Base-by-base conservation (phyloP, 1,140 invertebrate genomes). In the Aphaenogaster floridana region DNA sequence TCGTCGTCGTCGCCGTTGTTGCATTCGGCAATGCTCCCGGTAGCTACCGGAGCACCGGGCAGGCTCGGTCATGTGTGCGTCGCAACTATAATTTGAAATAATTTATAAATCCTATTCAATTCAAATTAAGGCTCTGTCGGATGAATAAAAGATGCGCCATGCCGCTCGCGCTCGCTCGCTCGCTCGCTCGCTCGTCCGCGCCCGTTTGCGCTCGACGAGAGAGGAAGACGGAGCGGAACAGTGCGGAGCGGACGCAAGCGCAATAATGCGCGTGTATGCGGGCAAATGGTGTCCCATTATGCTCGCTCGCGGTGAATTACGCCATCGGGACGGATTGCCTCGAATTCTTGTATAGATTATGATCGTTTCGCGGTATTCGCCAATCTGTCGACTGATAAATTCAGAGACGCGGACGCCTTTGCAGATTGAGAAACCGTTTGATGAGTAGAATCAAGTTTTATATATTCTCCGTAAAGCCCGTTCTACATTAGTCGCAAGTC, bases 21-120 rank as follows among this genome's bases (percentile, higher is more conserved):
- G 64, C 64, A 3, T 34, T 50, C 61, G 48, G 28, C 77, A 54
- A 52, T 17, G 80, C 42, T 48, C 48, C 17, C 68, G 77, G 63
- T 74, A 86, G 86, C 89, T 83, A 72, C 68, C 48, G 79, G 76
- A 83, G 52, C 80, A 57, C 68, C 86, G 39, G 61, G 48, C 63
- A 34, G 36, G 86, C 91, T 87, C 87, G 21, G 39, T 94, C 93
- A 93, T 94, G 94, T 93, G 92, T 93, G 94, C 94, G 92, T 93
- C 93, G 92, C 93, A 93, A 94, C 94, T 94, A 95, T 95, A 95
- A 95, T 95, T 95, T 95, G 93, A 95, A 95, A 95, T 95, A 95
- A 95, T 95, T 95, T 95, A 95, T 95, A 95, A 95, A 95, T 95
- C 93, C 94, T 93, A 95, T 95, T 95, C 94, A 95, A 95, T 95